Conservation (phyloP, 2,113 vertebrate genomes). For the Poeciliopsis turrubarensis region DNA sequence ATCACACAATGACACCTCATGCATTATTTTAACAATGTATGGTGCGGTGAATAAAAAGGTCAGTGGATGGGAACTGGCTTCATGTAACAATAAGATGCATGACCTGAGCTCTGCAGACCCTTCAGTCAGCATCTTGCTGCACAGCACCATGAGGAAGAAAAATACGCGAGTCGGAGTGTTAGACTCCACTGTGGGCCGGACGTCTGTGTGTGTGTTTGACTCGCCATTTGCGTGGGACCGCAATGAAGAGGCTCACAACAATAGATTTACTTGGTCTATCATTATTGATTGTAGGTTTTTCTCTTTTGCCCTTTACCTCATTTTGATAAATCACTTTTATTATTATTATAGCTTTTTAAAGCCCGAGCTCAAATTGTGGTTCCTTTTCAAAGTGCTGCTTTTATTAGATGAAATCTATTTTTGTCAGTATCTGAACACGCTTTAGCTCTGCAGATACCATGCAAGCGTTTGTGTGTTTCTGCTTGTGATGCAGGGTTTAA, state of each 20-base stretch:
- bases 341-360: constrained; percentile 36
- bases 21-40: constrained; percentile 76
- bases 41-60: constrained; percentile 72
- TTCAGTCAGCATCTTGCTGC: constrained; percentile 53
- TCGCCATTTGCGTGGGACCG: constrained; percentile 27
- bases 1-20: constrained; percentile 67
- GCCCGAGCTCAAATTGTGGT: constrained; percentile 25
- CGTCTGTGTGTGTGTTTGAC: constrained; percentile 22
- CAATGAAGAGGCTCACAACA: constrained; percentile 59
- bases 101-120: constrained; percentile 57
- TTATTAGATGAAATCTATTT: constrained; percentile 54
- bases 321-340: constrained; percentile 67
- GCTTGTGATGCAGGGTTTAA: constrained; percentile 66
- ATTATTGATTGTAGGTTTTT: constrained; percentile 61
- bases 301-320: constrained; percentile 60
- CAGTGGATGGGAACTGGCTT: constrained; percentile 69
- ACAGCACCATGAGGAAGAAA: constrained; percentile 43
- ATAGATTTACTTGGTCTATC: constrained; percentile 59
- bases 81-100: constrained; percentile 74
- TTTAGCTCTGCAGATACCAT: constrained; percentile 37
- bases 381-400: constrained; percentile 33
- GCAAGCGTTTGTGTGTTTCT: constrained; percentile 22
- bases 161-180: constrained; percentile 33
- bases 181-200: constrained; percentile 34
- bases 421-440: constrained; percentile 13